Conservation (phyloP, 2,113 vertebrate genomes). For the Daboia siamensis region DNA sequence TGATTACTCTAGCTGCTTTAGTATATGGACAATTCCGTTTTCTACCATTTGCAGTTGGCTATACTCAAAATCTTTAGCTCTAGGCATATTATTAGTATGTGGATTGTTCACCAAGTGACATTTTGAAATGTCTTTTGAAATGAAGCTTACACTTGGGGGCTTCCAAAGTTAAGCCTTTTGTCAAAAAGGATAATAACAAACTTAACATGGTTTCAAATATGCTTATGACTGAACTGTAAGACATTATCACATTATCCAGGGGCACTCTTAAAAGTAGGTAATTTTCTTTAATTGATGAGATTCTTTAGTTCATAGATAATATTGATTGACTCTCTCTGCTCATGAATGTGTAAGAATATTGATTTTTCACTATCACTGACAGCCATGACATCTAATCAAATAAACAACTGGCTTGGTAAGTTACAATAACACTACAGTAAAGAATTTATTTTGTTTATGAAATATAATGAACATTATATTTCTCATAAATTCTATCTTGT, state of each 20-base stretch:
- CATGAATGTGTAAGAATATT: background rate
- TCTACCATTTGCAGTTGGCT: background rate
- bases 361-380: conserved; percentile 4
- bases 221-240: background rate
- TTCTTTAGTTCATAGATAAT: background rate
- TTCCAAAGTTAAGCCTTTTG: background rate
- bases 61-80: background rate
- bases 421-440: background rate
- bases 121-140: background rate
- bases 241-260: background rate
- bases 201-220: background rate
- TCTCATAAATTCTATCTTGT: background rate
- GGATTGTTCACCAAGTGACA: background rate
- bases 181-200: background rate
- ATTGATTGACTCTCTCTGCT: background rate
- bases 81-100: background rate
- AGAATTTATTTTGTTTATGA: background rate
- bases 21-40: background rate
- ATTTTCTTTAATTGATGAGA: background rate
- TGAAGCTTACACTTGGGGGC: background rate
- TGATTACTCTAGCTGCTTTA: background rate
- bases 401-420: background rate
- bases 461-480: background rate
- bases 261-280: background rate
- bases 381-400: conserved; percentile 4